Percentiles rank a stretch among this genome's conserved stretches.
phyloP scores from a whole-genome alignment of 2,113 vertebrate genomes.

The Peromyscus californicus region DNA sequence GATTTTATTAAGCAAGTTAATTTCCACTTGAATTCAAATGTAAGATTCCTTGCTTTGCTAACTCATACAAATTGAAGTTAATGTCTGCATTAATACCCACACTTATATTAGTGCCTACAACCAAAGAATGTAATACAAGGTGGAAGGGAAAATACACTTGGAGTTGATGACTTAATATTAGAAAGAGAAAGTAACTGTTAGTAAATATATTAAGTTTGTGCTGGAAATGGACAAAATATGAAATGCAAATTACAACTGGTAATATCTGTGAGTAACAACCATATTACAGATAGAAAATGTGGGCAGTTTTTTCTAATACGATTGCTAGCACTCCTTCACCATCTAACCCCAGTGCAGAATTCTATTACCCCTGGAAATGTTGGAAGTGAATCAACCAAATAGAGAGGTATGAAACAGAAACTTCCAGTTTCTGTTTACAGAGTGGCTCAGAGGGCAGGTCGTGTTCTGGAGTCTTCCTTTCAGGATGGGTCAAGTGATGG shows the following conservation, averaged over 20 bases:
- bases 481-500: not conserved
- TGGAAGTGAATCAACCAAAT: not conserved
- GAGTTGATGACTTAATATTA: conserved; percentile 19
- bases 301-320: not conserved
- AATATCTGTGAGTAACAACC: conserved; percentile 37
- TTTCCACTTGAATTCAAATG: conserved; percentile 50
- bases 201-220: conserved; percentile 29
- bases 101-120: not conserved
- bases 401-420: conserved; percentile 27
- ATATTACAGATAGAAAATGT: conserved; percentile 7
- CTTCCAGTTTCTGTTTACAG: conserved; percentile 39
- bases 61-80: not conserved
- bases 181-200: conserved; percentile 9
- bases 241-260: not conserved
- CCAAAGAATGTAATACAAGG: conserved; percentile 19
- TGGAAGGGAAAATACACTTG: not conserved
- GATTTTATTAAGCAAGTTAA: conserved; percentile 44
- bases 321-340: not conserved
- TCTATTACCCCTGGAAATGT: conserved; percentile 27
- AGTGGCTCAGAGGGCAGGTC: not conserved
- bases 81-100: not conserved
- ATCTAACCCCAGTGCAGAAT: conserved; percentile 37
- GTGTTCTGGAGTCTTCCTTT: conserved; percentile 19
- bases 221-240: conserved; percentile 12
- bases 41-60: conserved; percentile 16